These are phyloP conservation scores for Gonatopus flavifemur DNA, from an alignment of 1,140 invertebrate genomes.

Conservation along the genomic window DNA sequence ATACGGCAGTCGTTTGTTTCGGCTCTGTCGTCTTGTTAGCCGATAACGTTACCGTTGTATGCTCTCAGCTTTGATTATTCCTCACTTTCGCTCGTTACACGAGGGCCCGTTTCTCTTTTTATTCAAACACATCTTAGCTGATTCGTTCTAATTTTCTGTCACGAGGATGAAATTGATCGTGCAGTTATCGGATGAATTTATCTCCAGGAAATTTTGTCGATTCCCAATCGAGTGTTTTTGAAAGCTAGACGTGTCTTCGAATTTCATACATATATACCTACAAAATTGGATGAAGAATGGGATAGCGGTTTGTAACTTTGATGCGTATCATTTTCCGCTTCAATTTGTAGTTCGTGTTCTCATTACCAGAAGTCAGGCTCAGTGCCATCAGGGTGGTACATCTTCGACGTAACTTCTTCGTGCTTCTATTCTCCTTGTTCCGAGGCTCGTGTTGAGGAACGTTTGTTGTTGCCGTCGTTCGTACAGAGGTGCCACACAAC, in stretches of 20 bases:
- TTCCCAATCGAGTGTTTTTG: neutral
- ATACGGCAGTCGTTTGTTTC: constrained; percentile 31
- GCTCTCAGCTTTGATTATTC: constrained; percentile 30
- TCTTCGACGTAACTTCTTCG: constrained; percentile 17
- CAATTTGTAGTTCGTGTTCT: constrained; percentile 9
- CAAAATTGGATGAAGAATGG: neutral
- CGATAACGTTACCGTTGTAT: constrained; percentile 15
- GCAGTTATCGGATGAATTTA: neutral
- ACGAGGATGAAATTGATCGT: constrained; percentile 3
- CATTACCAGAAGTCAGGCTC: constrained; percentile 10
- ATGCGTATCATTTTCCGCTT: neutral
- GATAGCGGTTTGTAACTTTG: neutral
- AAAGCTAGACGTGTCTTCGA: neutral
- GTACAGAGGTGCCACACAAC: constrained; percentile 13
- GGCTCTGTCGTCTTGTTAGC: constrained; percentile 8
- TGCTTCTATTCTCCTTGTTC: too few species aligned
- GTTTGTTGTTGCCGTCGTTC: too few species aligned
- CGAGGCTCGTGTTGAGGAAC: constrained; percentile 15
- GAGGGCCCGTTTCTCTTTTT: constrained; percentile 7
- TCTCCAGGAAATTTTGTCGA: neutral
- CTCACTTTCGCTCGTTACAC: neutral
- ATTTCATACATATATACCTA: neutral
- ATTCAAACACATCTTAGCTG: constrained; percentile 7
- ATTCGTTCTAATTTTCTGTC: constrained; percentile 2
- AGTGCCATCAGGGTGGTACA: constrained; percentile 15